Base-by-base conservation (phyloP, 2,113 vertebrate species). In the Erythrocercus mccallii region DNA sequence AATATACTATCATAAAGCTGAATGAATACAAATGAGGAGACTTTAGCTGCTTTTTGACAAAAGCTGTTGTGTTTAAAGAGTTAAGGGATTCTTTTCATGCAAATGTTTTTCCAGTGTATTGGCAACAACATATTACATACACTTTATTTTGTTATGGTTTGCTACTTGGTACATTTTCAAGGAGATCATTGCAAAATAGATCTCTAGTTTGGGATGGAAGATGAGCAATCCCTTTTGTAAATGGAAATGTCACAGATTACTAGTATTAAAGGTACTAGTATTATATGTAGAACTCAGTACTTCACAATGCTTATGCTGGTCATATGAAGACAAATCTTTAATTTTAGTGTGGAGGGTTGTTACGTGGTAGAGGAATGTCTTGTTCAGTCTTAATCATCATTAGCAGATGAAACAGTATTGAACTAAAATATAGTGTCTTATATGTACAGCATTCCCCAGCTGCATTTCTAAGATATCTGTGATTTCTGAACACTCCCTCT, bases 381-480 rank as follows among this genome's bases (percentile, higher is more conserved):
- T 86, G 30, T 90, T 94, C 68, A 65, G 40, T 74, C 65, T 73
- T 82, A 62, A 86, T 83, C 61, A 78, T 71, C 48, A 24, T 85
- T 81, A 90, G 57, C 69, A 86, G 31, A 69, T 95, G 91, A 69
- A 89, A 91, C 87, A 90, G 51, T 94, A 91, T 94, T 96, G 88
- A 79, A 91, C 81, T 92, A 94, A 78, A 76, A 72, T 87, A 76
- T 81, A 61, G 58, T 56, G 65, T 94, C 72, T 88, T 45, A 90
- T 60, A 80, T 93, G 62, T 92, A 88, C 88, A 76, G 65, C 84
- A 79, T 82, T 95, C 50, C 73, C 14, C 91, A 95, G 83, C 87
- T 92, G 81, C 58, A 37, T 92, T 92, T 83, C 38, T 81, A 85
- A 79, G 80, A 47, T 92, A 61, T 1, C 69, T 92, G 51, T 82